Evolutionary conservation across 2,113 vertebrate genomes (phyloP).

Genomic region (Pedetes capensis): DNA sequence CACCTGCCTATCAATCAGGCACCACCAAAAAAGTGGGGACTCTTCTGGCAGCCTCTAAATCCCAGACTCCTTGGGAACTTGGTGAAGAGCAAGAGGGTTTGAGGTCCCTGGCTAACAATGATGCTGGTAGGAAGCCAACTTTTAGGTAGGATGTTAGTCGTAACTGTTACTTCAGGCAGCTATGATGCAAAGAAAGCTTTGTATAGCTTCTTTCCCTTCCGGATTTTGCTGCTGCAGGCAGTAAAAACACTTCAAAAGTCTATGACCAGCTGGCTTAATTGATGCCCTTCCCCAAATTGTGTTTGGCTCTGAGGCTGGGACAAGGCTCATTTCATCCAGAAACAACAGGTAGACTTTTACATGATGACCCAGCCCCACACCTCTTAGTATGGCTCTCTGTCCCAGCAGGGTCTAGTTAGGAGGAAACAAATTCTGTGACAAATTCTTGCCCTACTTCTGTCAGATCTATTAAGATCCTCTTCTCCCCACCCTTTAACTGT

Average conservation of each 20-base stretch:
- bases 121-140: background rate
- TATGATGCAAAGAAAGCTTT: background rate
- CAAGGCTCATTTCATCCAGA: background rate
- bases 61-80: background rate
- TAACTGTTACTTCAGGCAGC: background rate
- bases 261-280: no score
- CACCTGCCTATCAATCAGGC: background rate
- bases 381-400: background rate
- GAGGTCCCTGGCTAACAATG: background rate
- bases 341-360: background rate
- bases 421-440: background rate
- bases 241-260: no score
- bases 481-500: background rate
- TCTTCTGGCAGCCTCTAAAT: background rate
- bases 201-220: background rate
- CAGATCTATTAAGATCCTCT: background rate
- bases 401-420: background rate
- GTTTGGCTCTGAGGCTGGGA: background rate
- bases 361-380: background rate
- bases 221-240: background rate
- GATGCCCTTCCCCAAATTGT: no score
- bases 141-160: rapidly evolving
- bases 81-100: background rate
- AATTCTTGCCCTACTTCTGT: background rate
- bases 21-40: background rate